Conservation (phyloP, 2,113 vertebrate species). For the Morone saxatilis region DNA sequence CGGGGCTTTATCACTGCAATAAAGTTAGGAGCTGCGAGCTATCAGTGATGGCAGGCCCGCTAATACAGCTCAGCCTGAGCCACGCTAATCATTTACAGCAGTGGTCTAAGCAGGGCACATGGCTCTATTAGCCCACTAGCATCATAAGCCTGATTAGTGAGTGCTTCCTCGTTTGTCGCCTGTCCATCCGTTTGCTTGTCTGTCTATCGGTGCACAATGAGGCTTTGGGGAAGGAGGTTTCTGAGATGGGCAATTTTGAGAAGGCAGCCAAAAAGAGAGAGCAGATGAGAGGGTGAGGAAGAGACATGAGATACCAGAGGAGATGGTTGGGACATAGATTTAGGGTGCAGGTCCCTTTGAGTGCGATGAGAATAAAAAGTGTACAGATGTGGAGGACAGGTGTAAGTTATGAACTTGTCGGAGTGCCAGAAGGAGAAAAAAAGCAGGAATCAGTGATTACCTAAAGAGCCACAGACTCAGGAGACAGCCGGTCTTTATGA, state of each 20-base stretch:
- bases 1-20: slow-evolving; percentile 65
- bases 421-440: slow-evolving; percentile 35
- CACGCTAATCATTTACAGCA: slow-evolving; percentile 73
- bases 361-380: slow-evolving; percentile 16
- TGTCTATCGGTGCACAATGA: slow-evolving; percentile 17
- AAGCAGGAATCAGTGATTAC: slow-evolving; percentile 67
- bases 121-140: slow-evolving; percentile 65
- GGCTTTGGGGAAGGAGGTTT: slow-evolving; percentile 19
- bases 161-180: slow-evolving; percentile 35
- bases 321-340: slow-evolving; percentile 11
- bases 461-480: slow-evolving; percentile 69
- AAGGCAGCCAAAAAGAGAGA: slow-evolving; percentile 16
- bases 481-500: slow-evolving; percentile 78
- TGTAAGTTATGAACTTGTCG: slow-evolving; percentile 56
- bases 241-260: slow-evolving; percentile 19
- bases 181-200: slow-evolving; percentile 41
- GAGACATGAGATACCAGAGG: slow-evolving; percentile 7
- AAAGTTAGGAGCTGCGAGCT: slow-evolving; percentile 70
- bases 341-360: not conserved
- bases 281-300: slow-evolving; percentile 12
- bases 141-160: slow-evolving; percentile 69
- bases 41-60: slow-evolving; percentile 65
- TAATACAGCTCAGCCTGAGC: slow-evolving; percentile 75
- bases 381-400: slow-evolving; percentile 40
- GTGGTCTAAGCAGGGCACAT: slow-evolving; percentile 52